Conservation (phyloP, 2,888 invertebrate species). For the Philereme transversata region DNA sequence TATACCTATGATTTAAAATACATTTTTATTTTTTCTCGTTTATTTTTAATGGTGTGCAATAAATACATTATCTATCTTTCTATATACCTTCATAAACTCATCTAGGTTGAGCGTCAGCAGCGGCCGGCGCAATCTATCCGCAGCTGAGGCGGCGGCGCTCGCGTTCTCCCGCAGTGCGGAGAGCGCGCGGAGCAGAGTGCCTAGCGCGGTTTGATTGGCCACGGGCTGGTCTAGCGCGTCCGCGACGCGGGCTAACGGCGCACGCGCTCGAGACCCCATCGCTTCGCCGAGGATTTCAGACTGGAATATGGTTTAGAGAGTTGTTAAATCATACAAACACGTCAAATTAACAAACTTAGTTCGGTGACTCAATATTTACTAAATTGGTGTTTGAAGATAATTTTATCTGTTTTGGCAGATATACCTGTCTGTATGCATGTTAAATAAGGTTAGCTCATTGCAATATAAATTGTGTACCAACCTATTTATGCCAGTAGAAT, state of each 20-base stretch:
- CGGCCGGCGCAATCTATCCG: slow-evolving; percentile 89
- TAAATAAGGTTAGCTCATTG: no score
- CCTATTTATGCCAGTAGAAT: no score
- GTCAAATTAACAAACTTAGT: no score
- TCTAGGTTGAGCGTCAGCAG: slow-evolving; percentile 88
- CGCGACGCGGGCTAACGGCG: slow-evolving; percentile 88
- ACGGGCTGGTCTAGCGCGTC: slow-evolving; percentile 91
- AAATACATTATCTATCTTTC: background rate
- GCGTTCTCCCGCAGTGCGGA: slow-evolving; percentile 89
- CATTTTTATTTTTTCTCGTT: no score
- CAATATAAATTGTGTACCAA: no score
- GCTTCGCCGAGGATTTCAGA: slow-evolving; percentile 90
- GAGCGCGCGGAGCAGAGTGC: slow-evolving; percentile 87
- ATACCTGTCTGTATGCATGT: no score
- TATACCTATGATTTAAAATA: no score
- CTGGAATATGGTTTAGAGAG: slow-evolving; percentile 60
- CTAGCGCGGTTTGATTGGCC: slow-evolving; percentile 90
- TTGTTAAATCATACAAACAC: no score
- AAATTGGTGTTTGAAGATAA: no score
- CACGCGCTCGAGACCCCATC: slow-evolving; percentile 87
- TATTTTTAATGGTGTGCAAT: no score
- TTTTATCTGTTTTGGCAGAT: no score
- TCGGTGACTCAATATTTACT: no score
- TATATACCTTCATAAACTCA: slow-evolving; percentile 70
- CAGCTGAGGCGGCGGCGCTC: slow-evolving; percentile 89